phyloP scores from a whole-genome alignment of 2,888 invertebrate genomes.

The Polydrusus pterygomalis region DNA sequence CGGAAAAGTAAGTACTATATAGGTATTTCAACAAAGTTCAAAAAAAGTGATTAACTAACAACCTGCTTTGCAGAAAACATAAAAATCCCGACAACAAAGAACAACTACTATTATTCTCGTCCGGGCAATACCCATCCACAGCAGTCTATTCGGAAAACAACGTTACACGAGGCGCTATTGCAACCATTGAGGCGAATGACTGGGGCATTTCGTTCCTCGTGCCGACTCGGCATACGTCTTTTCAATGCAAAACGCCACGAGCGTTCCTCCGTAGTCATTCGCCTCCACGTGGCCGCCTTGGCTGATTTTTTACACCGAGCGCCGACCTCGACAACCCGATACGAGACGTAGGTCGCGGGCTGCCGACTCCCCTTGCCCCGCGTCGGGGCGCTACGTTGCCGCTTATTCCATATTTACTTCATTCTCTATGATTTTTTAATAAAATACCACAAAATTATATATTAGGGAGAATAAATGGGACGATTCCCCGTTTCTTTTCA shows the following conservation, averaged over 20 bases:
- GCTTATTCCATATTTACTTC: conserved; percentile 22
- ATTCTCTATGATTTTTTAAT: background rate
- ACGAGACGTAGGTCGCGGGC: conserved; percentile 75
- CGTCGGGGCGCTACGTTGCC: conserved; percentile 48
- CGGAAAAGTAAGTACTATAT: no score
- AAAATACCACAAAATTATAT: no score
- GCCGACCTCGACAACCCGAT: conserved; percentile 78
- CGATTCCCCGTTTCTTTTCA: no score
- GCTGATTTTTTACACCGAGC: conserved; percentile 74
- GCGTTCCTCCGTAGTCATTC: conserved; percentile 67
- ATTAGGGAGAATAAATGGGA: no score
- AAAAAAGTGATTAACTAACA: conserved; percentile 15
- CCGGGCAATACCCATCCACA: conserved; percentile 47
- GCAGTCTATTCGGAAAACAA: conserved; percentile 55
- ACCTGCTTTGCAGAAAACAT: conserved; percentile 31
- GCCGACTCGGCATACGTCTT: conserved; percentile 31
- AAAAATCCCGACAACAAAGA: conserved; percentile 25
- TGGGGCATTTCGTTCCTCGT: conserved; percentile 68
- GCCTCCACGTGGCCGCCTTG: conserved; percentile 74
- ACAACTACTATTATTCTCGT: conserved; percentile 37
- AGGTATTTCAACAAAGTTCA: background rate
- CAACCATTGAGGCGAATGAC: conserved; percentile 74
- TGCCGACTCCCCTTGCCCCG: conserved; percentile 70
- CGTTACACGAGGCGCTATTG: conserved; percentile 67
- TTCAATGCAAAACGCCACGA: conserved; percentile 51